Evolutionary conservation across 2,113 vertebrate species (phyloP), one percentile per base, ranked within the genome.

Genomic region (Nannobrachium achirus): DNA sequence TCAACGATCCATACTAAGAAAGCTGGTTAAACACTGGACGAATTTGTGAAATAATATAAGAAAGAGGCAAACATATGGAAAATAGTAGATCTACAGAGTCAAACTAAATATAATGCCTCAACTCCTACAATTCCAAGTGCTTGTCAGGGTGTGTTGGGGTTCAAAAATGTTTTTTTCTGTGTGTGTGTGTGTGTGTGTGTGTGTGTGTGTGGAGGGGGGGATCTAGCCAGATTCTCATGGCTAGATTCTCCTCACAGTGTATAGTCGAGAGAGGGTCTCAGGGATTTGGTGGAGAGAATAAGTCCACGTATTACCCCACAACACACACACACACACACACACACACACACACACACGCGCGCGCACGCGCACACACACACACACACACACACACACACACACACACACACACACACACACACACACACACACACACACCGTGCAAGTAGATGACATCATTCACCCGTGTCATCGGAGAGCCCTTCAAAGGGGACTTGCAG

Each of bases 401-500:
- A 82, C 87, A 80, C 81, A 75, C 75, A 75, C 65, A 81, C 72
- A 70, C 83, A 82, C 87, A 80, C 81, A 75, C 75, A 75, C 65
- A 81, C 25, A 33, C 25, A 5, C 25, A 33, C 25, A 4, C 25
- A 33, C 25, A 4, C 1, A 83, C 16, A 38, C 73, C 87, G 78
- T 78, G 83, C 86, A 88, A 87, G 78, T 72, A 60, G 72, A 85
- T 89, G 84, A 88, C 87, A 88, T 89, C 87, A 90, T 79, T 76
- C 66, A 67, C 63, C 71, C 73, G 1, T 86, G 89, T 86, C 84
- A 88, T 71, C 19, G 49, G 87, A 90, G 89, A 89, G 69, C 73
- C 68, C 86, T 88, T 88, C 87, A 89, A 90, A 90, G 89, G 69
- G 38, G 67, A 69, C 74, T 1, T 61, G 57, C 25, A 33, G 25